phyloP scores from a whole-genome alignment of 2,113 vertebrate genomes.

The Pelobates fuscus region DNA sequence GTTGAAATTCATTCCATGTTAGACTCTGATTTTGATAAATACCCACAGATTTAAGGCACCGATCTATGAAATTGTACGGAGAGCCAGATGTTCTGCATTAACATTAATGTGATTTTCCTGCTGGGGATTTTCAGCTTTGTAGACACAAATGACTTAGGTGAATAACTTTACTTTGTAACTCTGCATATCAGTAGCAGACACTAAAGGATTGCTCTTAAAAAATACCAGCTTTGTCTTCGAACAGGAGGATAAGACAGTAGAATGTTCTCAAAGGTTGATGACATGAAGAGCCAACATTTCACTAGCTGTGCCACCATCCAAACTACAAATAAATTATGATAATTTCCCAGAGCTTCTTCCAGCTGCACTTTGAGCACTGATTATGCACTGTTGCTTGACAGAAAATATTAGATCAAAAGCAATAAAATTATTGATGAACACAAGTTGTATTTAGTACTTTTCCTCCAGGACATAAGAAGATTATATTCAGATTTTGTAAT shows the following conservation, averaged over 20 bases:
- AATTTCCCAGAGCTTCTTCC: slow-evolving; percentile 14
- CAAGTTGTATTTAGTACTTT: neutral
- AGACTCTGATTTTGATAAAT: slow-evolving; percentile 40
- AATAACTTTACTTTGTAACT: slow-evolving; percentile 36
- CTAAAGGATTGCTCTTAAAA: slow-evolving; percentile 23
- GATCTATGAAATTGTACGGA: slow-evolving; percentile 35
- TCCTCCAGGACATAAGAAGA: slow-evolving; percentile 4
- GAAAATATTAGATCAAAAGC: slow-evolving; percentile 31
- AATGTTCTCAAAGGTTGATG: slow-evolving; percentile 18
- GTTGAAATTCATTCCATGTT: slow-evolving; percentile 37
- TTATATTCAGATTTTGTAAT: neutral
- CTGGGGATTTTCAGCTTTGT: slow-evolving; percentile 39
- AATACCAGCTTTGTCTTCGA: slow-evolving; percentile 21
- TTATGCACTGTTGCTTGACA: slow-evolving; percentile 19
- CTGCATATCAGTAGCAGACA: slow-evolving; percentile 15
- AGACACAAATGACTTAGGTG: slow-evolving; percentile 39
- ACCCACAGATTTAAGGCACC: slow-evolving; percentile 34
- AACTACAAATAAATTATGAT: slow-evolving; percentile 26
- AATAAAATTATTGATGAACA: slow-evolving; percentile 34
- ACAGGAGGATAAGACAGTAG: slow-evolving; percentile 10
- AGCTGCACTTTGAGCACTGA: slow-evolving; percentile 17
- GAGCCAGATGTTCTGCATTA: slow-evolving; percentile 43
- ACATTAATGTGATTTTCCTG: slow-evolving; percentile 41
- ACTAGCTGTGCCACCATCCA: slow-evolving; percentile 10
- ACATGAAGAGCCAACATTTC: slow-evolving; percentile 3